Percentiles rank a stretch among this genome's conserved stretches.
Conservation (phyloP, 2,113 vertebrate species). For the Callorhinus ursinus region DNA sequence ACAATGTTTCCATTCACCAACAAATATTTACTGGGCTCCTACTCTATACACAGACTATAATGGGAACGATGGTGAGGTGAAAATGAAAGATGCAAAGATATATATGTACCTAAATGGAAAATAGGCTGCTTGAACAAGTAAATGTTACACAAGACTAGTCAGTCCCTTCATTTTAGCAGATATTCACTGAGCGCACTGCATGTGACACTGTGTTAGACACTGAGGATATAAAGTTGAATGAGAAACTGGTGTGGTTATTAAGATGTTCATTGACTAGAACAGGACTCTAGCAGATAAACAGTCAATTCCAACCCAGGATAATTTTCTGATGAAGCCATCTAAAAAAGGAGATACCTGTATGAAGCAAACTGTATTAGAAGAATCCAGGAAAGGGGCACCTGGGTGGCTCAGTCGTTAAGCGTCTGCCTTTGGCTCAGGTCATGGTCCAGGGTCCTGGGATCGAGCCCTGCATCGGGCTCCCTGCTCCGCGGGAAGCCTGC, state of each 20-base stretch:
- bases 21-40: background rate
- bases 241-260: background rate
- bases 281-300: background rate
- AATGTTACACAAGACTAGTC: background rate
- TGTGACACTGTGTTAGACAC: background rate
- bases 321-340: background rate
- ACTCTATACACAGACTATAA: background rate
- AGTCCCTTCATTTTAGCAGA: background rate
- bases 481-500: too few relatives aligned
- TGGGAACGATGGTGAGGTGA: background rate
- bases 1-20: background rate
- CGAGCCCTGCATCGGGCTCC: too few relatives aligned
- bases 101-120: background rate
- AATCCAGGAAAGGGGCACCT: background rate
- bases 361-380: slow-evolving; percentile 9
- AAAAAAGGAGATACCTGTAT: background rate
- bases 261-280: background rate
- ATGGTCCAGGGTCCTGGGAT: too few relatives aligned
- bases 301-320: slow-evolving; percentile 18
- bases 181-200: background rate
- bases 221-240: background rate
- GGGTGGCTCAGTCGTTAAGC: too few relatives aligned
- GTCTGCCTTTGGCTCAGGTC: too few relatives aligned
- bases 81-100: background rate
- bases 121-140: background rate